phyloP scores from a whole-genome alignment of 2,797 vertebrate genomes.

The Rhinichthys osculus region DNA sequence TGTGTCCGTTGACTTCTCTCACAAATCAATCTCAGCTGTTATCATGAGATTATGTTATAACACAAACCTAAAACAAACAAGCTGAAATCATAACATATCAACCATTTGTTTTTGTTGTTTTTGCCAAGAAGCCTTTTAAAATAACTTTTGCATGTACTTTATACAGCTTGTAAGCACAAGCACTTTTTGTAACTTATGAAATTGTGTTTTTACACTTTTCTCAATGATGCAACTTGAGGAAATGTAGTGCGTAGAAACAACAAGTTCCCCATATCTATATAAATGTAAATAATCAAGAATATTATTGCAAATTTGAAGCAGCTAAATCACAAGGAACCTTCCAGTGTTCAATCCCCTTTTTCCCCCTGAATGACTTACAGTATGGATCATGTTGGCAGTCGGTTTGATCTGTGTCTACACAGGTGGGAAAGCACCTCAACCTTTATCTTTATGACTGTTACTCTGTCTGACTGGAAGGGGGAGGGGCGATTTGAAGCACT shows the following conservation, averaged over 20 bases:
- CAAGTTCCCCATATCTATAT: neutral
- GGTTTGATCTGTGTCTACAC: conserved; percentile 44
- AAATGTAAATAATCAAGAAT: conserved; percentile 1
- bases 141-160: neutral
- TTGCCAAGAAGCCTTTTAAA: conserved; percentile 4
- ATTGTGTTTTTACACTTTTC: neutral
- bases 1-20: neutral
- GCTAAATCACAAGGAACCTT: neutral
- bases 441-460: conserved; percentile 78
- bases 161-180: neutral
- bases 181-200: neutral
- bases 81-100: neutral
- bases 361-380: neutral
- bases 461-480: conserved; percentile 65
- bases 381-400: conserved; percentile 2
- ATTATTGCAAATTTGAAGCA: neutral
- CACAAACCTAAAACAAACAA: conserved; percentile 13
- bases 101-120: neutral
- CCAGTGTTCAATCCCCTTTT: neutral
- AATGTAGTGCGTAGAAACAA: neutral
- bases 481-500: conserved; percentile 58
- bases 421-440: conserved; percentile 77
- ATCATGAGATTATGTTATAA: neutral
- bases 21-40: conserved; percentile 14
- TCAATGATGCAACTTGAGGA: neutral